Evolutionary conservation across 2,113 vertebrate species (phyloP).

Genomic region (Pyrgilauda ruficollis): DNA sequence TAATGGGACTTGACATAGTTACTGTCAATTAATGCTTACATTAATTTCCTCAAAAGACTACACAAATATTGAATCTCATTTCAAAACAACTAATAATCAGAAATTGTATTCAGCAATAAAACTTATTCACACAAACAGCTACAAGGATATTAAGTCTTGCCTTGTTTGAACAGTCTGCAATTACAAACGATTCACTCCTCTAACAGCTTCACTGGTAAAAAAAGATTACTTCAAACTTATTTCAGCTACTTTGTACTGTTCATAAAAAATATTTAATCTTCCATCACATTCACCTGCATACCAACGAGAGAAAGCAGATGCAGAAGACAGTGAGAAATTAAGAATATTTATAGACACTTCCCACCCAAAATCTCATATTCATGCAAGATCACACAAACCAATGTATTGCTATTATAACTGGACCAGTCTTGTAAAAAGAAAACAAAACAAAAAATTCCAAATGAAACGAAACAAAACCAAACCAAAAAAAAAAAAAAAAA

Average conservation of each 20-base stretch:
- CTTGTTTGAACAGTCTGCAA: background rate
- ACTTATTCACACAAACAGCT: background rate
- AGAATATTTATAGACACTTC: background rate
- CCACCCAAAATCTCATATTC: background rate
- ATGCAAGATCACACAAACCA: background rate
- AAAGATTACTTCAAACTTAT: background rate
- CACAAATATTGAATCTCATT: background rate
- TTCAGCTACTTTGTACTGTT: background rate
- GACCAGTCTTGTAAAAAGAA: background rate
- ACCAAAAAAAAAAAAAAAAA: background rate
- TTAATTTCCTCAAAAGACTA: background rate
- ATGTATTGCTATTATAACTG: background rate
- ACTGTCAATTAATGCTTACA: background rate
- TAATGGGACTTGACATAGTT: background rate
- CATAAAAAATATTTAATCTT: background rate
- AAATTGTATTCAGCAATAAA: background rate
- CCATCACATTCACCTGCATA: background rate
- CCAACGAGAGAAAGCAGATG: background rate
- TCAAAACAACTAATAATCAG: background rate
- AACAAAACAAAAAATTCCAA: no score
- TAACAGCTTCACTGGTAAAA: background rate
- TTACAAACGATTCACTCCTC: background rate
- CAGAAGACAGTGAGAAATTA: background rate
- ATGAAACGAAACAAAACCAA: no score
- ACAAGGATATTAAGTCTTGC: background rate